These are phyloP conservation scores for Agonum fuliginosum DNA, from an alignment of 2,888 invertebrate species.

Conservation along the genomic window DNA sequence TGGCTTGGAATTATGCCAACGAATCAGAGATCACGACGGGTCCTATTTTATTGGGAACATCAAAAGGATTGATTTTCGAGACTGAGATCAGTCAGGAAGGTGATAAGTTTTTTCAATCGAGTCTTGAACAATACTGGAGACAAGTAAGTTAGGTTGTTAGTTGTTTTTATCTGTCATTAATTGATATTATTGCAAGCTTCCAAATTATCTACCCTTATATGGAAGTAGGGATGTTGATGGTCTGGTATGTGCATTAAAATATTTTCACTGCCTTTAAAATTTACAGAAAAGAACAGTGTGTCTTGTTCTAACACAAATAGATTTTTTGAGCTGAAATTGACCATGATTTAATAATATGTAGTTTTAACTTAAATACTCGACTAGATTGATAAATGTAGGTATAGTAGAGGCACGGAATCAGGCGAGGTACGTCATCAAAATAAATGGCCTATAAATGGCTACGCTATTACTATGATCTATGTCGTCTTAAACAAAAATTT, in stretches of 20 bases:
- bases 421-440: too few species aligned
- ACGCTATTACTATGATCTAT: too few species aligned
- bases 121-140: conserved; percentile 86
- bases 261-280: background rate
- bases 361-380: too few species aligned
- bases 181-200: conserved; percentile 77
- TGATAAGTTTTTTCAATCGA: conserved; percentile 87
- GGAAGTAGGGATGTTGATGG: conserved; percentile 84
- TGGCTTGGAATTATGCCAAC: conserved; percentile 90
- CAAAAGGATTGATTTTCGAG: conserved; percentile 92
- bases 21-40: conserved; percentile 83
- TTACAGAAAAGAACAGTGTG: too few species aligned
- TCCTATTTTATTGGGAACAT: conserved; percentile 89
- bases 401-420: too few species aligned
- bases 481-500: too few species aligned
- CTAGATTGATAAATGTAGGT: too few species aligned
- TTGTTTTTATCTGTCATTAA: conserved; percentile 20
- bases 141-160: conserved; percentile 77
- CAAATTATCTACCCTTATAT: conserved; percentile 84
- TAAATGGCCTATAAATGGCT: too few species aligned
- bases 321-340: too few species aligned
- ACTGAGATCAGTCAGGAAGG: conserved; percentile 88
- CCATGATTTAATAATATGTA: too few species aligned
- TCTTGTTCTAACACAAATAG: too few species aligned
- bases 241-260: conserved; percentile 76